These are phyloP conservation scores for Cephus runcator DNA, from an alignment of 2,888 invertebrate genomes.

Conservation along the genomic window DNA sequence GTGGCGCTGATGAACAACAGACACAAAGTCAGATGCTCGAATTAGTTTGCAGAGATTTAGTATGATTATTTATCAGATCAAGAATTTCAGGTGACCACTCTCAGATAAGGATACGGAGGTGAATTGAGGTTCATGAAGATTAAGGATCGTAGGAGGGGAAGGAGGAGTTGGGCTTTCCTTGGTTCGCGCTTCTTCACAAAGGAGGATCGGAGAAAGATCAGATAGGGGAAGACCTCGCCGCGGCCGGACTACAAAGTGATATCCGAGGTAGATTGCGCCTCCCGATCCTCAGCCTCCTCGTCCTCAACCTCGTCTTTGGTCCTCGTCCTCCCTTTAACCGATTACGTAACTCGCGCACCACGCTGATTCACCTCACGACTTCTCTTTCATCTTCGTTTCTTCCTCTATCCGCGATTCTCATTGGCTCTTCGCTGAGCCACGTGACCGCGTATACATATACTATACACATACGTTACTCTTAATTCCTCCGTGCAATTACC, in stretches of 20 bases:
- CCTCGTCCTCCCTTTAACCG: conserved; percentile 34
- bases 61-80: neutral
- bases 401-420: conserved; percentile 12
- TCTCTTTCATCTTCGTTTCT: neutral
- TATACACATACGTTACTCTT: neutral
- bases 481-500: neutral
- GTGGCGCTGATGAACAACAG: neutral
- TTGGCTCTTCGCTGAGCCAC: neutral
- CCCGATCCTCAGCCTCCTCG: conserved; percentile 35
- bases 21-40: neutral
- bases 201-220: conserved; percentile 41
- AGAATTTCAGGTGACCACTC: neutral
- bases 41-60: neutral
- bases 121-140: neutral
- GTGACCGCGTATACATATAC: neutral
- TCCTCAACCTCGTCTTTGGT: neutral
- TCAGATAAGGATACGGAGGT: neutral
- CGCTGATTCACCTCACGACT: conserved; percentile 44
- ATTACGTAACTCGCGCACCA: conserved; percentile 52
- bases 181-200: conserved; percentile 17
- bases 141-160: neutral
- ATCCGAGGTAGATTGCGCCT: conserved; percentile 55
- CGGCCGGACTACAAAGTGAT: conserved; percentile 61
- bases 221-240: conserved; percentile 48
- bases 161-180: conserved; percentile 23